A percentile compares a stretch with the other conserved stretches of the same genome.
Conservation (phyloP, 2,113 vertebrate genomes). For the Strigops habroptila region DNA sequence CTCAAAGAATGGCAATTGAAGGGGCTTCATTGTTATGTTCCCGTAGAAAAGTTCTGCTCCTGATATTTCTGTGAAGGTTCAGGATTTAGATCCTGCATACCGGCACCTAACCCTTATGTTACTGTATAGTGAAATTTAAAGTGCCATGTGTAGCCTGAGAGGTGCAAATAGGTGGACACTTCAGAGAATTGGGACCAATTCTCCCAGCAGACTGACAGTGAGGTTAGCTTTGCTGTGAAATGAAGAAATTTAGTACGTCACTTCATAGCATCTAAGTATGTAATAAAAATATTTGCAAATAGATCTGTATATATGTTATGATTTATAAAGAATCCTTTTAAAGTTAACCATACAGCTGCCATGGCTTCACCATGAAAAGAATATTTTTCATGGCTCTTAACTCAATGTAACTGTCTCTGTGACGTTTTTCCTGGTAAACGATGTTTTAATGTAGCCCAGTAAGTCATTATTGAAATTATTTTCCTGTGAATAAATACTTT, state of each 20-base stretch:
- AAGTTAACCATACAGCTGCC: not conserved
- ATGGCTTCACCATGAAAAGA: not conserved
- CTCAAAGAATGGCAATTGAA: not conserved
- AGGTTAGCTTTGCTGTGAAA: not conserved
- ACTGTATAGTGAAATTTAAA: not conserved
- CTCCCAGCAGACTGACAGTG: not conserved
- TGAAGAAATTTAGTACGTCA: not conserved
- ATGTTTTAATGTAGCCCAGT: not conserved
- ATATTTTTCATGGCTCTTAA: not conserved
- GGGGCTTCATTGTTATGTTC: not conserved
- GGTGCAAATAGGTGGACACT: not conserved
- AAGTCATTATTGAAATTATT: not conserved
- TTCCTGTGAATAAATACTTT: not conserved
- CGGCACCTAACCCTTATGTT: rapidly evolving
- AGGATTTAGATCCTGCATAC: not conserved
- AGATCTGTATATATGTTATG: not conserved
- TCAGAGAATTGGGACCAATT: not conserved
- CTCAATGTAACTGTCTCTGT: not conserved
- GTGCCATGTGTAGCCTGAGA: not conserved
- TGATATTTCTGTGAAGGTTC: not conserved
- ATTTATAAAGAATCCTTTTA: not conserved
- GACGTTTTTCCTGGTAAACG: not conserved
- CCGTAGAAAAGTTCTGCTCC: not conserved
- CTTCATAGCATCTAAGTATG: not conserved
- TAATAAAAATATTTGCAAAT: not conserved